Evolutionary conservation across 2,888 invertebrate genomes (phyloP), one percentile per base, ranked within the genome.

Genomic region (Drosophila bunnanda): DNA sequence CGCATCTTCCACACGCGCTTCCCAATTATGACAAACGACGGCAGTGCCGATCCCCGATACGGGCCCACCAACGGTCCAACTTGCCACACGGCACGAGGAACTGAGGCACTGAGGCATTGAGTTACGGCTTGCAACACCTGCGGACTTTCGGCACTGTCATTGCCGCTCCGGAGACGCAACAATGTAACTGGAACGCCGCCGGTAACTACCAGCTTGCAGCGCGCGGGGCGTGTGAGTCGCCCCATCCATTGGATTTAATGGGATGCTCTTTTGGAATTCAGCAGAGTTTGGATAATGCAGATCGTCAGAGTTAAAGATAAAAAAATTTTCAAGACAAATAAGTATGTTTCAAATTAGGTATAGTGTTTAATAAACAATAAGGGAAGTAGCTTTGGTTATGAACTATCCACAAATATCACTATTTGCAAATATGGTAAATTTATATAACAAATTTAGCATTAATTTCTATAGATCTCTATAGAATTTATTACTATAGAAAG

Each of bases 1-100:
- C 79, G 75, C 86, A 86, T 83, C 86, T 83, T 73, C 83, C 79
- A 85, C 86, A 79, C 83, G 81, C 81, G 70, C 70, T n/a, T n/a
- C n/a, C 79, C 83, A 84, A 84, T 86, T 86, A 84, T 83, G 86
- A 83, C 79, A 78, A 83, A 79, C 74, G 75, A 56, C 83, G 65
- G 41, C 70, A 70, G 56, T 46, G 60, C 22, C 58, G n/a, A 66
- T 20, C 56, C 55, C 57, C 36, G 57, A n/a, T 28, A n/a, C 17
- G 44, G 44, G 53, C 30, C 44, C 55, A 44, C 20, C 39, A 50
- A 38, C 10, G 53, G 25, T 20, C 59, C 65, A 68, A 64, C 70
- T 68, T 76, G 84, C 82, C 66, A 66, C 62, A 46, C 43, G 71
- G 25, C 67, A 67, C 71, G 66, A 79, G 79, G 81, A 81, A 81